These are phyloP conservation scores for Spheniscus mendiculus DNA, from an alignment of 2,113 vertebrate species.

Conservation along the genomic window DNA sequence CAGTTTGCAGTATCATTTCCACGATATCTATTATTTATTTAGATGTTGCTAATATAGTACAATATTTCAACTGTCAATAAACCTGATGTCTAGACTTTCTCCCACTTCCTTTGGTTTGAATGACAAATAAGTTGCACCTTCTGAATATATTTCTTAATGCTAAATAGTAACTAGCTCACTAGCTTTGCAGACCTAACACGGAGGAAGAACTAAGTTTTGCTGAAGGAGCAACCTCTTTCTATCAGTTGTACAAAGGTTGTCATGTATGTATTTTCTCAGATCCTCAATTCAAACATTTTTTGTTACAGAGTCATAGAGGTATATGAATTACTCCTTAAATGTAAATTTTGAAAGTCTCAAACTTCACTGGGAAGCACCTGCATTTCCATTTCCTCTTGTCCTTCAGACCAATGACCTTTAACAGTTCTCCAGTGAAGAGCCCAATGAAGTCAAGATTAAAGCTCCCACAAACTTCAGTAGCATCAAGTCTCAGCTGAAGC, in stretches of 20 bases:
- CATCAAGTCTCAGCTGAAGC: not conserved
- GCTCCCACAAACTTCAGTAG: not conserved
- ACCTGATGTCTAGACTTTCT: slow-evolving; percentile 18
- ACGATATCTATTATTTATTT: slow-evolving; percentile 39
- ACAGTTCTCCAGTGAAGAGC: not conserved
- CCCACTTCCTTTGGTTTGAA: slow-evolving; percentile 6
- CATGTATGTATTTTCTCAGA: not conserved
- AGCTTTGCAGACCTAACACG: not conserved
- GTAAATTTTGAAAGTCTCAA: not conserved
- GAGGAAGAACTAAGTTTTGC: not conserved
- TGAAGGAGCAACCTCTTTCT: not conserved
- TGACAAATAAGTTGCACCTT: not conserved
- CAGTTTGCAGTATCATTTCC: slow-evolving; percentile 2
- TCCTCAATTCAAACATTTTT: not conserved
- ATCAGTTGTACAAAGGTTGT: not conserved
- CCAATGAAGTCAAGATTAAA: not conserved
- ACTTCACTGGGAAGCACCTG: not conserved
- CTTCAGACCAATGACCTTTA: not conserved
- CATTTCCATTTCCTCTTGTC: not conserved
- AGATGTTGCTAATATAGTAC: slow-evolving; percentile 9
- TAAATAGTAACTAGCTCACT: not conserved
- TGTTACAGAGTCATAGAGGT: not conserved
- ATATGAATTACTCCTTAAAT: not conserved
- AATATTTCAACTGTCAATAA: slow-evolving; percentile 42
- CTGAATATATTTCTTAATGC: not conserved